Evolutionary conservation across 2,888 invertebrate species (phyloP).

Genomic region (Agrilus cyanescens): DNA sequence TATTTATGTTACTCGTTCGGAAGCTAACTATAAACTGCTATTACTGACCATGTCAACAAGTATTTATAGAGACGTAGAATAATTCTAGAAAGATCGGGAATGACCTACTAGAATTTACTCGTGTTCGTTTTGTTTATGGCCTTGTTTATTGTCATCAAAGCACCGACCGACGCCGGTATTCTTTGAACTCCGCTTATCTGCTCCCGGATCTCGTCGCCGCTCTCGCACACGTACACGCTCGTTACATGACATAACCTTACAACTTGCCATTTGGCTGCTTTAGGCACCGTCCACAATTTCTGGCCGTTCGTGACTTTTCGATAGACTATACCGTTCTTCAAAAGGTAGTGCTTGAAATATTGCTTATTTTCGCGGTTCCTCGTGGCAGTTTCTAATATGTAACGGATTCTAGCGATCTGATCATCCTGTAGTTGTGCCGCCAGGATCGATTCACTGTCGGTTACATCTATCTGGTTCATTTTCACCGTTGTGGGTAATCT

Average conservation of each 20-base stretch:
- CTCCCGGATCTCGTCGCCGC: constrained; percentile 12
- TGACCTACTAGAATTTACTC: too few species aligned
- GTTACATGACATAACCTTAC: constrained; percentile 11
- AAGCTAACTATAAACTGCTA: too few species aligned
- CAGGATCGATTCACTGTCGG: constrained; percentile 7
- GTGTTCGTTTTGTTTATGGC: too few species aligned
- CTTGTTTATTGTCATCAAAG: too few species aligned
- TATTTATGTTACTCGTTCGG: too few species aligned
- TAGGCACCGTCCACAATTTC: constrained; percentile 9
- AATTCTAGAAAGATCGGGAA: too few species aligned
- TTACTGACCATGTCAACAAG: too few species aligned
- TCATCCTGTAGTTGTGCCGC: constrained; percentile 7
- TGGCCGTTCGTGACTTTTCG: neutral
- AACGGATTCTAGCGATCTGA: constrained; percentile 1
- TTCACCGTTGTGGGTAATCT: neutral
- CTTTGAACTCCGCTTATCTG: constrained; percentile 12
- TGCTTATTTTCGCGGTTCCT: neutral
- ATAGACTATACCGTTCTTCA: constrained; percentile 1
- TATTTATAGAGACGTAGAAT: too few species aligned
- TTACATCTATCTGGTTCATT: constrained; percentile 4
- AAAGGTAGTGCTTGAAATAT: constrained; percentile 1
- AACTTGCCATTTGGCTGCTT: constrained; percentile 8
- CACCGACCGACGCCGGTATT: too few species aligned
- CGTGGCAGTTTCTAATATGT: constrained; percentile 1
- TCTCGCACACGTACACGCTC: too few species aligned